Evolutionary conservation across 2,797 vertebrate species (phyloP).

Genomic region (Sebastes steindachneri): DNA sequence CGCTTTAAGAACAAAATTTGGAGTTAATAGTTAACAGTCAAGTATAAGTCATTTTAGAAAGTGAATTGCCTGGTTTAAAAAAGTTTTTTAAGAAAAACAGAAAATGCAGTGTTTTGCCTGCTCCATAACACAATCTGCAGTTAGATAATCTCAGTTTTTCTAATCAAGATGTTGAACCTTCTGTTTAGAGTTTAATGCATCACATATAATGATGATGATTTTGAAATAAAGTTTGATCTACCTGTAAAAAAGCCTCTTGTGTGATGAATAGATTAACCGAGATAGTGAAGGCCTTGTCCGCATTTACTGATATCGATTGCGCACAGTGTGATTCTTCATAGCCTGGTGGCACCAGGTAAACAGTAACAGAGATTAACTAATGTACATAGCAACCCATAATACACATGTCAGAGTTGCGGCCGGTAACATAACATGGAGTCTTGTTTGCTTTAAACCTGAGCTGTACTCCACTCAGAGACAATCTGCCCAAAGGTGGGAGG

Average conservation of each 20-base stretch:
- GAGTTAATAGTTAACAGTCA: background rate
- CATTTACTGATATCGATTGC: background rate
- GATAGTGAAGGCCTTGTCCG: background rate
- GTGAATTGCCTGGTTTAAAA: slow-evolving; percentile 1
- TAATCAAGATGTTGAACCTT: slow-evolving; percentile 27
- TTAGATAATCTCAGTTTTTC: slow-evolving; percentile 25
- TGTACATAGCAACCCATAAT: slow-evolving; percentile 26
- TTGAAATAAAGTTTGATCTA: slow-evolving; percentile 76
- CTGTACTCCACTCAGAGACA: slow-evolving; percentile 25
- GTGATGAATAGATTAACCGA: slow-evolving; percentile 12
- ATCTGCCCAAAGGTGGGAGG: slow-evolving; percentile 21
- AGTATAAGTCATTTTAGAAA: background rate
- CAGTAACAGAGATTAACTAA: background rate
- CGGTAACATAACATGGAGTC: background rate
- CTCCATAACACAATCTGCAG: slow-evolving; percentile 14
- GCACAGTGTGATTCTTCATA: background rate
- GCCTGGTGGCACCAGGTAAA: background rate
- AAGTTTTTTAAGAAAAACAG: background rate
- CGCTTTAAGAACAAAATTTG: background rate
- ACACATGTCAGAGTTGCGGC: slow-evolving; percentile 1
- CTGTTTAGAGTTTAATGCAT: slow-evolving; percentile 37
- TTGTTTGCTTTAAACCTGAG: slow-evolving; percentile 36
- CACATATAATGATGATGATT: slow-evolving; percentile 51
- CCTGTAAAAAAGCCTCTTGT: slow-evolving; percentile 42
- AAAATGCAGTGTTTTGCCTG: slow-evolving; percentile 18